Percentiles rank a stretch among this genome's conserved stretches.
Evolutionary conservation across 2,888 invertebrate genomes (phyloP).

Genomic region (Drosophila rellima): DNA sequence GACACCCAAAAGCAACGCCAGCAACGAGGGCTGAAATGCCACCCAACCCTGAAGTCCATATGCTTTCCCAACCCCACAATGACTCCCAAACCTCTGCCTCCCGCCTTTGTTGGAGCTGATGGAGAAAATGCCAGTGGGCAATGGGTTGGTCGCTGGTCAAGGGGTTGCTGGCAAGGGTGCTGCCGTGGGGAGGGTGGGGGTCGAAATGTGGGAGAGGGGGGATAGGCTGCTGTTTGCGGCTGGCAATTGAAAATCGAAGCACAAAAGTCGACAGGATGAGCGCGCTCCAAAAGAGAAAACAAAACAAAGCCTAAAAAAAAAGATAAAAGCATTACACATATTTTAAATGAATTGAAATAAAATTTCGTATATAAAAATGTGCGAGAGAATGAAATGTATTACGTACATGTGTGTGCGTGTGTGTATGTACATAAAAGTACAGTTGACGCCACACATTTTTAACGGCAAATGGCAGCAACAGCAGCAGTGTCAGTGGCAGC

Average conservation of each 20-base stretch:
- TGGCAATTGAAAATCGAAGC: slow-evolving; percentile 71
- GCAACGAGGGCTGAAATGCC: slow-evolving; percentile 25
- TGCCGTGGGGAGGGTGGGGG: neutral
- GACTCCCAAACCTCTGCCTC: slow-evolving; percentile 6
- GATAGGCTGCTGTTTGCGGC: slow-evolving; percentile 42
- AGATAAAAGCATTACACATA: slow-evolving; percentile 69
- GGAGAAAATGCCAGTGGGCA: slow-evolving; percentile 39
- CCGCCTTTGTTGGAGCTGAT: slow-evolving; percentile 17
- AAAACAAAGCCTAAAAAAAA: slow-evolving; percentile 4
- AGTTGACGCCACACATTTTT: slow-evolving; percentile 81
- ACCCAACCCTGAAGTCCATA: slow-evolving; percentile 1
- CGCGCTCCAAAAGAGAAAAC: slow-evolving; percentile 23
- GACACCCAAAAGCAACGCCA: slow-evolving; percentile 35
- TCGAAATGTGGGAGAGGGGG: slow-evolving; percentile 6
- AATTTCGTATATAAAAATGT: slow-evolving; percentile 78
- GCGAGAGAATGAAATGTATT: slow-evolving; percentile 53
- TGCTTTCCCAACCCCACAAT: slow-evolving; percentile 7
- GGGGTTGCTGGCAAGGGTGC: slow-evolving; percentile 15
- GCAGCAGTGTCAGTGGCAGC: slow-evolving; percentile 24
- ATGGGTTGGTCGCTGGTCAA: slow-evolving; percentile 38
- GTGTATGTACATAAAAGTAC: slow-evolving; percentile 73
- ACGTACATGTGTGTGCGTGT: slow-evolving; percentile 29
- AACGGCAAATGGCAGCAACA: slow-evolving; percentile 67
- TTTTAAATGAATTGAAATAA: slow-evolving; percentile 81
- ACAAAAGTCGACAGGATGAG: slow-evolving; percentile 73